Base-by-base conservation (phyloP, 37 sponge, comb jelly and placozoan genomes). In the Dysidea cf. avara region DNA sequence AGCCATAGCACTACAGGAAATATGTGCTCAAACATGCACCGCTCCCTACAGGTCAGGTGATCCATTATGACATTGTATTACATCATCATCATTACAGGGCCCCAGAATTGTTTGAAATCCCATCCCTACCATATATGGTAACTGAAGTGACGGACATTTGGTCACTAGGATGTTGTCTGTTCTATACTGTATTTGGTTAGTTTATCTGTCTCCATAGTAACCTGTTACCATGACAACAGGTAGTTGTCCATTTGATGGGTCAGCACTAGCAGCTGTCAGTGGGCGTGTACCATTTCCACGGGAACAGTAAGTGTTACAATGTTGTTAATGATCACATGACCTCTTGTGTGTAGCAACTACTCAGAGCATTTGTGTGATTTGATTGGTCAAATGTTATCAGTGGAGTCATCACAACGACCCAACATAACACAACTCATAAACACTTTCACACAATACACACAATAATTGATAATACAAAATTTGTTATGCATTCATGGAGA, bases 101-200 rank as follows among this genome's bases (percentile, higher is more conserved):
- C 20, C 96, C 96, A 12, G 96, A 96, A 51, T 83, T 96, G 61
- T 96, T 96, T 83, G 92, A 90, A 57, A 88, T 87, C 1, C 89
- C 92, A 17, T 82, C 89, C 29, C n/a, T n/a, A n/a, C 62, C 81
- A 28, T 81, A 81, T 43, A 60, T 72, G 21, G 85, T 96, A 21
- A 88, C 92, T 48, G 89, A 76, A 57, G 57, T 56, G 58, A 75
- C 81, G 53, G 96, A 96, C 56, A 64, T 91, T 21, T 96, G 96
- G 96, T 91, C 92, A 17, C 76, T 96, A 2, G 96, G 96, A 12
- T 96, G 96, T 59, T 75, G 86, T 37, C 28, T 96, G 67, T 96
- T 64, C 74, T 89, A 87, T 11, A 66, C 93, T 64, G 96, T 92
- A 17, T 96, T 88, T 61, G 90, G 96, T 69, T 64, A 64, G 78